These are phyloP conservation scores for Electrophaes corylata DNA, from an alignment of 2,888 invertebrate species.

Conservation along the genomic window DNA sequence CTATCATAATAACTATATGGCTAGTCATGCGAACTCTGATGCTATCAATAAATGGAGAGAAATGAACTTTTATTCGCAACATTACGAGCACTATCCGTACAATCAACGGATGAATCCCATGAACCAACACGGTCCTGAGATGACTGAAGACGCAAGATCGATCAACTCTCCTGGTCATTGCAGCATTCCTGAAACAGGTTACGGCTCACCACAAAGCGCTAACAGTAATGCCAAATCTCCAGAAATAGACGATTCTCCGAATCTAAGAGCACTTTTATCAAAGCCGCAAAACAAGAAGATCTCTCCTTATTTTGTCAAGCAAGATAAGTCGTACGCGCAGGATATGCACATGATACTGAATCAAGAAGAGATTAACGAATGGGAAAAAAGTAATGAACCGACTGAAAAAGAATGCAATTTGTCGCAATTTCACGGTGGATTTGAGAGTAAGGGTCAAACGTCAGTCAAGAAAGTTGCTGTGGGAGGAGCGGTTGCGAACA, in stretches of 20 bases:
- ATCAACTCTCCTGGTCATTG: conserved; percentile 70
- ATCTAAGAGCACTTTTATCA: conserved; percentile 84
- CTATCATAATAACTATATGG: conserved; percentile 56
- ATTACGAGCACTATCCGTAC: conserved; percentile 57
- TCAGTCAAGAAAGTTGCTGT: conserved; percentile 68
- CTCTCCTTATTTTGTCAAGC: conserved; percentile 59
- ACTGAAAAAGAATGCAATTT: conserved; percentile 69
- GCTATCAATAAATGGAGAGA: conserved; percentile 71
- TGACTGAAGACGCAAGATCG: conserved; percentile 60
- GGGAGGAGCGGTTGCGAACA: conserved; percentile 64
- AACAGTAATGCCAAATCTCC: conserved; percentile 63
- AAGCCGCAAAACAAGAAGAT: conserved; percentile 59
- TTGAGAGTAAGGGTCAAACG: conserved; percentile 64
- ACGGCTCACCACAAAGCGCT: conserved; percentile 69
- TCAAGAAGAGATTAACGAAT: conserved; percentile 56
- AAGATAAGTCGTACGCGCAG: conserved; percentile 59
- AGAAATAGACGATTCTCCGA: conserved; percentile 78
- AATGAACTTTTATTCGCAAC: conserved; percentile 65
- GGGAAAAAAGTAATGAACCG: conserved; percentile 68
- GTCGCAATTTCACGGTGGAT: conserved; percentile 78
- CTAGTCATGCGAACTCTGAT: conserved; percentile 57
- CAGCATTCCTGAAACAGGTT: conserved; percentile 66
- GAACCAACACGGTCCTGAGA: conserved; percentile 50
- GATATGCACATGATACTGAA: conserved; percentile 61
- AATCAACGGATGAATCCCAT: conserved; percentile 53